Base-by-base conservation (phyloP, 2,797 vertebrate species). In the Sitta carolinensis region DNA sequence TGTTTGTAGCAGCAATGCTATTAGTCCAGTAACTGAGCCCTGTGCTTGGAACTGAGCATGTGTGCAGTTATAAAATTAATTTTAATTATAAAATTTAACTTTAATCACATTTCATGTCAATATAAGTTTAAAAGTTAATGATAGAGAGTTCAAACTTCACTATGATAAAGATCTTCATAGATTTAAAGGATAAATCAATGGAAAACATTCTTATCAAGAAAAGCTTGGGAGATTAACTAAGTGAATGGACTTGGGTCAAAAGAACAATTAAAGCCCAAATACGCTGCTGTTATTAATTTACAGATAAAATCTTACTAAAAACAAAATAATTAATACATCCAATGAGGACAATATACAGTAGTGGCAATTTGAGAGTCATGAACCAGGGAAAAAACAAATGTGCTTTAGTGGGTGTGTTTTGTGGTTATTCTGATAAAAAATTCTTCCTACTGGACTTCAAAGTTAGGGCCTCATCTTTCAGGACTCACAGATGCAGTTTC, bases 1-100 rank as follows among this genome's bases (percentile, higher is more conserved):
- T 96, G 59, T 92, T 96, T 96, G 93, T 88, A 84, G 92, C 84
- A 78, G 84, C 69, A 94, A 54, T 76, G 36, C 50, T 91, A 84
- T 94, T 93, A 89, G 73, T 74, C 84, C 91, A 93, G 83, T n/a
- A 84, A 32, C 81, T 87, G 79, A 91, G 70, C 20, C 22, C 40
- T 42, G 27, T 87, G 67, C 74, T 89, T 86, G 51, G 86, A 93
- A 67, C 57, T 40, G 78, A 83, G 80, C 34, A 25, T 79, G 50
- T 89, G 32, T 58, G 64, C 36, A 14, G 29, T 38, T 82, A 54
- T 29, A 90, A 90, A 94, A 82, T 76, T 88, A 73, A 94, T 87
- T 94, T 78, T 66, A 81, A 95, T 93, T 85, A 77, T 50, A 77
- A 87, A 87, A 87, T 36, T 77, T 89, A 42, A 52, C 21, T 87